Evolutionary conservation across 37 sponge, comb jelly and placozoan genomes (phyloP), one percentile per base, ranked within the genome.

Genomic region (Theonella swinhoei): DNA sequence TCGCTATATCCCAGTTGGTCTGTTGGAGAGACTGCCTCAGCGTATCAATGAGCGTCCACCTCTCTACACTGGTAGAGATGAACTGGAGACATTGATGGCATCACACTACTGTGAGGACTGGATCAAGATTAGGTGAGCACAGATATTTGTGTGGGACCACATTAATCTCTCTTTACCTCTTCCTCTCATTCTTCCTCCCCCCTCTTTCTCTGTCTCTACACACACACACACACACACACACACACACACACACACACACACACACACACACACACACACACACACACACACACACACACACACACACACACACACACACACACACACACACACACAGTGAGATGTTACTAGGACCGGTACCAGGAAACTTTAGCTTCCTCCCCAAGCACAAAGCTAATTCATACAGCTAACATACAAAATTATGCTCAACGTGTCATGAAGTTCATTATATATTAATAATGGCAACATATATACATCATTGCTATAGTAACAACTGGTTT

Each of bases 331-430:
- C 14, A 22, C 5, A 39, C 87, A 97, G 94, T 95, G 96, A 95
- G 78, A 93, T 97, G 89, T 61, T 97, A 19, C 84, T 97, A 17
- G 98, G 98, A 25, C 94, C 97, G 42, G 96, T 93, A 4, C 88
- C 90, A 20, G 64, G 24, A 29, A 59, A 71, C 79, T 97, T 95
- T 78, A 64, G 66, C 28, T 97, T 97, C 64, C 69, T 96, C 4
- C 98, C 98, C 0, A 97, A 97, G 69, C 98, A 97, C 91, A 93
- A 78, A 37, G 98, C 98, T 0, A 97, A 97, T 58, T 90, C 98
- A 24, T 97, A 97, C 74, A 30, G 1, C 36, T 59, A 80, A 34
- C 9, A n/a, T 70, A 32, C 22, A n/a, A n/a, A n/a, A n/a, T n/a
- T n/a, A n/a, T n/a, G n/a, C n/a, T n/a, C n/a, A n/a, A n/a, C n/a